A percentile compares a stretch with the other conserved stretches of the same genome.
Evolutionary conservation across 2,113 vertebrate species (phyloP).

Genomic region (Ceratotherium simum): DNA sequence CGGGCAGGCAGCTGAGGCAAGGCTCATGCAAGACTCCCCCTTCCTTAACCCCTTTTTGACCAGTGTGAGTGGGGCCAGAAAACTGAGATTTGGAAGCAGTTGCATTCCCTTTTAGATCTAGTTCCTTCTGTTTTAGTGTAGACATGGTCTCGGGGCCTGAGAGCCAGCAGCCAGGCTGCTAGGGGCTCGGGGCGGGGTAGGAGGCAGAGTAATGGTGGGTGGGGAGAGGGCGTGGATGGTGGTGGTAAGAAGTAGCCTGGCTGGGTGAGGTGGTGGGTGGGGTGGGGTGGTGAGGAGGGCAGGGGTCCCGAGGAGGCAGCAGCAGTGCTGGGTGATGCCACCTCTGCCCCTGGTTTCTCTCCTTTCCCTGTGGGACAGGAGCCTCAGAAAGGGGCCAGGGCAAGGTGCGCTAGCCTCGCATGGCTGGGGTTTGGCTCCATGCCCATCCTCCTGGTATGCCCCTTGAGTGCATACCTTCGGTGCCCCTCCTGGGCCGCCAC

Average conservation of each 20-base stretch:
- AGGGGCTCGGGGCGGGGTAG: constrained; percentile 5
- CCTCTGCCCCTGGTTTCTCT: too few species aligned
- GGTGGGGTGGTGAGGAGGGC: neutral
- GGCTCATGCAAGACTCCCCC: neutral
- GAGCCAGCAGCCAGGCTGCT: constrained; percentile 48
- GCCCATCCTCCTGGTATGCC: neutral
- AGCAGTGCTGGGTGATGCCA: neutral
- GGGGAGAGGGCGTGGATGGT: constrained; percentile 55
- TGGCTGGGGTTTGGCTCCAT: neutral
- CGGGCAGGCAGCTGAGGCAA: neutral
- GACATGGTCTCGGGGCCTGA: constrained; percentile 16
- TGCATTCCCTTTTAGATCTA: constrained; percentile 67
- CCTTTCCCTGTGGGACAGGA: neutral
- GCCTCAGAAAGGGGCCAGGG: constrained; percentile 5
- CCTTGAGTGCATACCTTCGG: neutral
- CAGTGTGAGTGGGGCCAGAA: neutral
- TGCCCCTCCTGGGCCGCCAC: neutral
- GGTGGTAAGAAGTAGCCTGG: neutral
- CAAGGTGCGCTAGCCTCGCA: neutral
- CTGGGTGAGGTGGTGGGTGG: neutral
- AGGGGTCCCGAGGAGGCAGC: neutral
- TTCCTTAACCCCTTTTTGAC: neutral
- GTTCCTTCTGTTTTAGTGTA: constrained; percentile 70
- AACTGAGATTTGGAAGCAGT: neutral
- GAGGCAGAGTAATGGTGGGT: constrained; percentile 17